These are phyloP conservation scores for Malurus splendens DNA, from an alignment of 2,797 vertebrate species.

Conservation along the genomic window DNA sequence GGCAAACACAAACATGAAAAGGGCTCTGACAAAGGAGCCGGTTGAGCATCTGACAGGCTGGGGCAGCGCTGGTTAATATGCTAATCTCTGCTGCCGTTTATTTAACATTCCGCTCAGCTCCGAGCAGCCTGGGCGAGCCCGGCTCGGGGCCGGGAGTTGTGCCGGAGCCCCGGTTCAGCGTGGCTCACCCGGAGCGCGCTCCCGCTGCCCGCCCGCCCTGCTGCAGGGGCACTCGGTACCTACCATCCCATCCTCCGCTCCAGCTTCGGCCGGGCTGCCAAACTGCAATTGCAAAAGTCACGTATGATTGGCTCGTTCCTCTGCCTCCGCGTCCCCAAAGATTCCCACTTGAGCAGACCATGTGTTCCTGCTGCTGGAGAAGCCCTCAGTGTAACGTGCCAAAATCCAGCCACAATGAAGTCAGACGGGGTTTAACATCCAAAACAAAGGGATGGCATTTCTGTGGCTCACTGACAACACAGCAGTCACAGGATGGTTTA, in stretches of 20 bases:
- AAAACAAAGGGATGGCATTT: constrained; percentile 21
- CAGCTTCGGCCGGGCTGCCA: not conserved
- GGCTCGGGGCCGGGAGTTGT: constrained; percentile 42
- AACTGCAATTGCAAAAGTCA: not conserved
- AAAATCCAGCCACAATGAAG: constrained; percentile 46
- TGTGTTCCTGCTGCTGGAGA: constrained; percentile 42
- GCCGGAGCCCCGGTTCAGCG: constrained; percentile 21
- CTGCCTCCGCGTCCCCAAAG: constrained; percentile 45
- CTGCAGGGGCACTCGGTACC: not conserved
- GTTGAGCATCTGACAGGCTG: constrained; percentile 34
- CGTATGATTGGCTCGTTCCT: constrained; percentile 21
- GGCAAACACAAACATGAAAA: constrained; percentile 39
- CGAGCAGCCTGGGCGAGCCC: constrained; percentile 52
- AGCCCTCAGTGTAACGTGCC: constrained; percentile 33
- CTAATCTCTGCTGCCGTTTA: constrained; percentile 63
- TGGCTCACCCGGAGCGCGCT: not conserved
- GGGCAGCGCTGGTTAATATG: constrained; percentile 67
- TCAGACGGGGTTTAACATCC: constrained; percentile 24
- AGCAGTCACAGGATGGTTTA: not conserved
- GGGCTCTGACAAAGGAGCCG: constrained; percentile 53
- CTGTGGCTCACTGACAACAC: constrained; percentile 13
- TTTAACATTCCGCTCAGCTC: constrained; percentile 71
- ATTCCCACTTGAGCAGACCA: constrained; percentile 19
- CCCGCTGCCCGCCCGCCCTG: not conserved
- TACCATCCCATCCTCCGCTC: not conserved